Conservation (phyloP, 2,888 invertebrate genomes). For the Drosophila seclusa region DNA sequence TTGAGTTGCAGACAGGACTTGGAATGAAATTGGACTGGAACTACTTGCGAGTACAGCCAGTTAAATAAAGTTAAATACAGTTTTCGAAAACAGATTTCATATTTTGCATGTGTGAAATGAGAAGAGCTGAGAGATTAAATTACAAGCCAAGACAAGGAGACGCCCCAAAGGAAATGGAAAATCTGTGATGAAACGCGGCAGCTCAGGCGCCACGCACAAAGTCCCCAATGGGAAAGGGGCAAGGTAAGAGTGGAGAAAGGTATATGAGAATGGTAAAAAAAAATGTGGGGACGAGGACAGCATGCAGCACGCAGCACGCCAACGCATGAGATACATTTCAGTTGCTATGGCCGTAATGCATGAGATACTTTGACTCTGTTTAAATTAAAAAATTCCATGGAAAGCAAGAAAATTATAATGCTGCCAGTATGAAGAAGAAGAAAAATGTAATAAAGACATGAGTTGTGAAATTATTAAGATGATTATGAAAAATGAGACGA, state of each 20-base stretch:
- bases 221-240: slow-evolving; percentile 23
- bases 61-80: slow-evolving; percentile 22
- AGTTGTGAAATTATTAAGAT: slow-evolving; percentile 78
- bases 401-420: slow-evolving; percentile 69
- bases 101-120: slow-evolving; percentile 31
- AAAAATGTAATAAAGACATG: slow-evolving; percentile 77
- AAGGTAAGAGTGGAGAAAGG: slow-evolving; percentile 20
- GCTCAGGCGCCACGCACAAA: slow-evolving; percentile 45
- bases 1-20: slow-evolving; percentile 5
- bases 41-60: background rate
- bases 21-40: background rate
- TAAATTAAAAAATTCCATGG: slow-evolving; percentile 75
- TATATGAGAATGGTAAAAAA: background rate
- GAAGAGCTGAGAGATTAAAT: slow-evolving; percentile 66
- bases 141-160: slow-evolving; percentile 54
- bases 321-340: slow-evolving; percentile 74
- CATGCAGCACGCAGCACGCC: slow-evolving; percentile 33
- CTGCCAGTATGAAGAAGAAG: slow-evolving; percentile 23
- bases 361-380: slow-evolving; percentile 69
- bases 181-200: slow-evolving; percentile 72
- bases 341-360: slow-evolving; percentile 45
- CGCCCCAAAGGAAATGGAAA: slow-evolving; percentile 54
- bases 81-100: slow-evolving; percentile 39
- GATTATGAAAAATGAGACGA: slow-evolving; percentile 66
- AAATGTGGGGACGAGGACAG: slow-evolving; percentile 1